Conservation (phyloP, 1,140 invertebrate species). For the Rhagoletis zephyria region DNA sequence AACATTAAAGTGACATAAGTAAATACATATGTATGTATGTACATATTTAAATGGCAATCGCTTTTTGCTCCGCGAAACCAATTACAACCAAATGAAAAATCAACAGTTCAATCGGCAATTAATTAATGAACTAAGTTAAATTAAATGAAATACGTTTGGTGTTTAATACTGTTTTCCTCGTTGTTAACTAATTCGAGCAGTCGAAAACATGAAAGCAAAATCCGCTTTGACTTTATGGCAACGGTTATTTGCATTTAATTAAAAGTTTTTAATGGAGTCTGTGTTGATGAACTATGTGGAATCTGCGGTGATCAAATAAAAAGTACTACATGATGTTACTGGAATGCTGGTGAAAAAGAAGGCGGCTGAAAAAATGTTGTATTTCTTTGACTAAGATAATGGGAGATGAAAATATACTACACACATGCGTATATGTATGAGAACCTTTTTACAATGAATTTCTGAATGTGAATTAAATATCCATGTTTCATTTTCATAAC, state of each 20-base stretch:
- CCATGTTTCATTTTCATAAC: too few species aligned
- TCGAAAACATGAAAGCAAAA: neutral
- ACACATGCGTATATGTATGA: too few species aligned
- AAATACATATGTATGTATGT: too few species aligned
- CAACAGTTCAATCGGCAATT: neutral
- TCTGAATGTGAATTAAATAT: too few species aligned
- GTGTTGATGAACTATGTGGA: neutral
- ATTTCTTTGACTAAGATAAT: too few species aligned
- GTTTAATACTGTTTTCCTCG: neutral
- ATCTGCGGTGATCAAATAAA: neutral
- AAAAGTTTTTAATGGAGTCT: neutral
- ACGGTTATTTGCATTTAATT: neutral
- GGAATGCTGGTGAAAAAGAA: too few species aligned
- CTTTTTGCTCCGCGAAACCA: neutral
- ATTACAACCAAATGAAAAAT: neutral
- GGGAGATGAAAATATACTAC: too few species aligned
- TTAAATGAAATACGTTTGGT: neutral
- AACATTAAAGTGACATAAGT: too few species aligned
- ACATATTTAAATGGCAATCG: neutral
- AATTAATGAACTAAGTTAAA: neutral
- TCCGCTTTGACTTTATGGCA: neutral
- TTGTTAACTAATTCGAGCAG: neutral
- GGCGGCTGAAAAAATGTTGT: too few species aligned
- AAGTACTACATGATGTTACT: neutral
- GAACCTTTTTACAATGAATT: too few species aligned